Conservation (phyloP, 2,888 invertebrate species). For the Perdita meconis region DNA sequence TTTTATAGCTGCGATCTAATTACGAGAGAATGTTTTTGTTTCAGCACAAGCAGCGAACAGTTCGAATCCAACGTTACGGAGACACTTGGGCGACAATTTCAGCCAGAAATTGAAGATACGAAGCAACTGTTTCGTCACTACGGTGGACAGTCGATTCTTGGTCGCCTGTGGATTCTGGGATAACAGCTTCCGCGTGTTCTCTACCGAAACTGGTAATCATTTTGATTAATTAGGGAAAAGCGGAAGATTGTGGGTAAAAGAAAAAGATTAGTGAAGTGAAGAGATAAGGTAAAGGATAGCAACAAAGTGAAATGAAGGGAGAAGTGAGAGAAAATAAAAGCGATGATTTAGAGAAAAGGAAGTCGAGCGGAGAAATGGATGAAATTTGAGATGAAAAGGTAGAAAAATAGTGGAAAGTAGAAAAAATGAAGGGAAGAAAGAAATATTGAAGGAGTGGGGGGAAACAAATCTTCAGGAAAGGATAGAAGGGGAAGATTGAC, state of each 20-base stretch:
- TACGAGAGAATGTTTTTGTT: slow-evolving; percentile 64
- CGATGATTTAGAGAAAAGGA: no score
- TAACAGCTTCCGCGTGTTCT: slow-evolving; percentile 99
- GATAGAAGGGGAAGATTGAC: no score
- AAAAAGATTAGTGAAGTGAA: background rate
- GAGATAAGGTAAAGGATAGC: background rate
- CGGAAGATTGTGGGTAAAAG: background rate
- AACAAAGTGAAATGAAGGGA: background rate
- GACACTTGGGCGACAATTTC: slow-evolving; percentile 99
- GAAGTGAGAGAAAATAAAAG: no score
- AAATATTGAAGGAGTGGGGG: no score
- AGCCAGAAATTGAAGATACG: slow-evolving; percentile 97
- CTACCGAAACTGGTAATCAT: slow-evolving; percentile 94
- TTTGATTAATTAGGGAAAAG: background rate
- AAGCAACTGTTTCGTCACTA: slow-evolving; percentile 98
- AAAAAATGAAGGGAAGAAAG: no score
- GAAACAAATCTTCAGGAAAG: no score
- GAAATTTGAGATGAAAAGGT: no score
- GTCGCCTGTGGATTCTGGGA: slow-evolving; percentile 99
- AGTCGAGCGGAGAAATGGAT: no score
- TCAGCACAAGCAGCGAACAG: slow-evolving; percentile 91
- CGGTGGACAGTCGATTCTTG: slow-evolving; percentile 98
- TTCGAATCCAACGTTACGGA: slow-evolving; percentile 90
- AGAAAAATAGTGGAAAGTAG: no score
- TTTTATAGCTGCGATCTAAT: background rate